A percentile compares a stretch with the other conserved stretches of the same genome.
Conservation (phyloP, 2,888 invertebrate species). For the Pterobdella sp. region DNA sequence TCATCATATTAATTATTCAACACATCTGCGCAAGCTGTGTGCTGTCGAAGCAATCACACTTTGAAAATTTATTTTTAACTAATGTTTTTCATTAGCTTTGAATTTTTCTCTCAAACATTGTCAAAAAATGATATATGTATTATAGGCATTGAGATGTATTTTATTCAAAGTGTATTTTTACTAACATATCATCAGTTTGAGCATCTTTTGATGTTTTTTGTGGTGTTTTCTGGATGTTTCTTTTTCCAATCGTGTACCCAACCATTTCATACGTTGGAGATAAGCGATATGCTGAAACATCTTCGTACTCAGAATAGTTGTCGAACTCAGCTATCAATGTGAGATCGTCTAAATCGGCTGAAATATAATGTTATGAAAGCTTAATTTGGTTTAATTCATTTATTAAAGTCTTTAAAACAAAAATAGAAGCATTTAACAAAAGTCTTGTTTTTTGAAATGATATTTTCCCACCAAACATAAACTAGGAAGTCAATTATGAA, state of each 20-base stretch:
- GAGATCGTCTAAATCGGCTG: conserved; percentile 23
- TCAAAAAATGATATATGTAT: too few relatives aligned
- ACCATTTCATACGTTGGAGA: conserved; percentile 18
- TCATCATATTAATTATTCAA: too few relatives aligned
- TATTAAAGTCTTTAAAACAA: background rate
- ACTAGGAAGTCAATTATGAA: too few relatives aligned
- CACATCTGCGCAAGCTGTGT: too few relatives aligned
- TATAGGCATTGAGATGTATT: too few relatives aligned
- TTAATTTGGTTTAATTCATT: background rate
- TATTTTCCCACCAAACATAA: too few relatives aligned
- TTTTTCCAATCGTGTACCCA: background rate
- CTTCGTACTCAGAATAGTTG: conserved; percentile 7
- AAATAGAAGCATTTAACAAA: background rate
- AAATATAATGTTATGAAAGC: background rate
- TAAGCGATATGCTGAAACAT: background rate
- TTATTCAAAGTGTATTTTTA: too few relatives aligned
- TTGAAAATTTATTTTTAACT: too few relatives aligned
- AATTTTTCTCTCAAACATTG: too few relatives aligned
- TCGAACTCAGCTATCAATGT: conserved; percentile 26
- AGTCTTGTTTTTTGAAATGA: background rate
- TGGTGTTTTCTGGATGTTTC: background rate
- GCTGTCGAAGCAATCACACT: too few relatives aligned
- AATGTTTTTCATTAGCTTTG: too few relatives aligned
- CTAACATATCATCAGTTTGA: conserved; percentile 3
- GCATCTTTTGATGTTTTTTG: background rate